A percentile compares a stretch with the other conserved stretches of the same genome.
Conservation (phyloP, 2,113 vertebrate genomes). For the Grammomys surdaster region DNA sequence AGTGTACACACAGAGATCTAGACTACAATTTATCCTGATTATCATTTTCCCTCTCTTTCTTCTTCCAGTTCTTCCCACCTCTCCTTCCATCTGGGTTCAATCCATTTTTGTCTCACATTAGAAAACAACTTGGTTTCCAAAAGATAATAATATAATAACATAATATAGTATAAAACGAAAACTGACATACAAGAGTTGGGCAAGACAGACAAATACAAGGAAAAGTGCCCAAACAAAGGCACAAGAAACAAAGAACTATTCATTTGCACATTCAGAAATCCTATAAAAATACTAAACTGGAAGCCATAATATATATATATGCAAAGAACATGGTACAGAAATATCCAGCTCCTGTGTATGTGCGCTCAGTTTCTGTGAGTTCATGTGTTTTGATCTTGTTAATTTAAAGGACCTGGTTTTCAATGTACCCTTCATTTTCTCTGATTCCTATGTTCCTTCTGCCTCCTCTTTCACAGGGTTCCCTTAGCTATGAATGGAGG, state of each 20-base stretch:
- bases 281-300: too few species aligned
- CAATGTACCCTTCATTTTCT: background rate
- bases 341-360: background rate
- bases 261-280: too few species aligned
- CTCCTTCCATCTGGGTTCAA: background rate
- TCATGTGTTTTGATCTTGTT: background rate
- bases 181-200: too few species aligned
- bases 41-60: background rate
- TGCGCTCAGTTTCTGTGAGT: background rate
- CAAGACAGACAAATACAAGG: too few species aligned
- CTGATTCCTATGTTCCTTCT: too few species aligned
- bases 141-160: background rate
- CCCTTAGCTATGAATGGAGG: background rate
- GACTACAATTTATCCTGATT: background rate
- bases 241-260: background rate
- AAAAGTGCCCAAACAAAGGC: too few species aligned
- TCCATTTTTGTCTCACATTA: background rate
- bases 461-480: background rate
- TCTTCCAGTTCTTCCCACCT: background rate
- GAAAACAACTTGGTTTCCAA: background rate
- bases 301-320: background rate
- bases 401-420: background rate
- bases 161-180: too few species aligned
- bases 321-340: background rate
- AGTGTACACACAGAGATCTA: background rate